Evolutionary conservation across 92 coral and sea anemone genomes (phyloP), one percentile per base, ranked within the genome.

Genomic region (Scolanthus callimorphus): DNA sequence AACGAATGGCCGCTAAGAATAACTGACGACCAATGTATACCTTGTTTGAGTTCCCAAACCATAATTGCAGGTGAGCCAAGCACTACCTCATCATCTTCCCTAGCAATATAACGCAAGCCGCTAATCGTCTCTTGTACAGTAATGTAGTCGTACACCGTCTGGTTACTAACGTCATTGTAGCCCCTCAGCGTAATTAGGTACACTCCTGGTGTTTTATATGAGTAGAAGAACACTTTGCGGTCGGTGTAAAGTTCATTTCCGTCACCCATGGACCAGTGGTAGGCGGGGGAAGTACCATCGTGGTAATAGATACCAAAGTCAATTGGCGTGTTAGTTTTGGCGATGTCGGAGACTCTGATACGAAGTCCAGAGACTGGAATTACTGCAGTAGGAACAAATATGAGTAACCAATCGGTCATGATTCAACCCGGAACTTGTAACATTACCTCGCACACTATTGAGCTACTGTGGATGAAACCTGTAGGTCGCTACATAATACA

Each of bases 201-300:
- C n/a, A 59, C 65, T 2, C 77, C 77, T 20, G 77, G 29, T 27
- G 26, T 17, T 27, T 49, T 31, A 51, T 70, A 70, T 15, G 17
- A 17, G 27, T 44, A 49, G 8, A 13, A 34, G 31, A 58, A 59
- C 13, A 17, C 27, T 20, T 63, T 70, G 17, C 63, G 52, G 23
- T 30, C 22, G 22, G 57, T 70, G 2, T 24, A 29, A n/a, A 29
- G 31, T 9, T 20, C 38, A 4, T 19, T 17, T 3, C 76, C 76
- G 48, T 59, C 50, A 20, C 76, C 67, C 57, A 69, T 45, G 29
- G 1, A 13, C 77, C 77, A 70, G 29, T 25, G 37, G 52, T 70
- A 70, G 51, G 44, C 48, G 1, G 76, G 76, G 27, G 45, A 20
- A 15, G 65, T 69, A 11, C 76, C 76, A 26, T 43, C 49, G 45